Percentiles rank a stretch among this genome's conserved stretches.
phyloP scores from a whole-genome alignment of 1,140 invertebrate genomes.

The Drosophila leontia region DNA sequence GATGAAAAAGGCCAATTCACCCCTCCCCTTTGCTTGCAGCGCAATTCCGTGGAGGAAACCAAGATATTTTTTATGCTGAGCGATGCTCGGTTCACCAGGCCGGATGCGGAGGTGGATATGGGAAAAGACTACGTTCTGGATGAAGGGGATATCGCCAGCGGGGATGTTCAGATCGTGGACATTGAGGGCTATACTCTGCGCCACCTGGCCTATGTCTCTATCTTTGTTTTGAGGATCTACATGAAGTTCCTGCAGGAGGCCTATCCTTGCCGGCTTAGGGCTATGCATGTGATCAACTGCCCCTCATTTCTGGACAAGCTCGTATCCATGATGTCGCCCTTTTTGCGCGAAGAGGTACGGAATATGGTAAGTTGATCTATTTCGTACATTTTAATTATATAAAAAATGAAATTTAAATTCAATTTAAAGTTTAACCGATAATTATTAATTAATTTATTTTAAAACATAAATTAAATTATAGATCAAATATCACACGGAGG shows the following conservation, averaged over 20 bases:
- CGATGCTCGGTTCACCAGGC: conserved; percentile 87
- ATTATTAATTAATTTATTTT: no score
- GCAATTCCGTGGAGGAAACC: conserved; percentile 88
- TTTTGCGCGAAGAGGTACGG: conserved; percentile 88
- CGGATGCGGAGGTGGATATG: conserved; percentile 33
- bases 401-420: no score
- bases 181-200: conserved; percentile 87
- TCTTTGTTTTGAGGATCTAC: conserved; percentile 86
- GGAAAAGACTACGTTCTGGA: background rate
- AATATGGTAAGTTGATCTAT: conserved; percentile 55
- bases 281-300: conserved; percentile 90
- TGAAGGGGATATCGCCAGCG: conserved; percentile 81
- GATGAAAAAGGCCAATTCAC: background rate
- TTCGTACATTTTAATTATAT: background rate
- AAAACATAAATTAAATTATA: conserved; percentile 56
- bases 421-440: no score
- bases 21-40: conserved; percentile 71
- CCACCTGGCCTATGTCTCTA: conserved; percentile 88
- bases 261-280: conserved; percentile 90
- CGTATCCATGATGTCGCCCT: conserved; percentile 87
- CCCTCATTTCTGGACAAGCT: conserved; percentile 88
- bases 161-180: conserved; percentile 90
- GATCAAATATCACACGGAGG: conserved; percentile 88
- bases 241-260: conserved; percentile 88
- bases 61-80: conserved; percentile 89